Evolutionary conservation across 1,140 invertebrate genomes (phyloP).

Genomic region (Nylanderia fulva): DNA sequence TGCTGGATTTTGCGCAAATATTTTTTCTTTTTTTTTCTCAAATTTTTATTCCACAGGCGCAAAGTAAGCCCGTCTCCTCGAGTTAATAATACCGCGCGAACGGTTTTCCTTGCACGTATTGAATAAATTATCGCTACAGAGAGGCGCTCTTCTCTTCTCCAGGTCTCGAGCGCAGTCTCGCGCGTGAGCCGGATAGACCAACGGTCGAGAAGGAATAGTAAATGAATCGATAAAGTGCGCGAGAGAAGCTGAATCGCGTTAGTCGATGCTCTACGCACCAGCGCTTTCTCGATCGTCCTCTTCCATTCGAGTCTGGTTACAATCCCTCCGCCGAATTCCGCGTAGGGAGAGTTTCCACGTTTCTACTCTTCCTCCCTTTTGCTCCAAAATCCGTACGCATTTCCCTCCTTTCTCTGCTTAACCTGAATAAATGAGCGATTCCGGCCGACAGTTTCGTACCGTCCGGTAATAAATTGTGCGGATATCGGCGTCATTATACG

Average conservation of each 20-base stretch:
- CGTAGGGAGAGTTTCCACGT: conserved; percentile 53
- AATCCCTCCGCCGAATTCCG: conserved; percentile 46
- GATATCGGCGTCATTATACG: conserved; percentile 23
- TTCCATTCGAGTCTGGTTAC: conserved; percentile 37
- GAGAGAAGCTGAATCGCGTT: conserved; percentile 26
- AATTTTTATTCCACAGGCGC: not conserved
- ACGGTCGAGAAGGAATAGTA: conserved; percentile 35
- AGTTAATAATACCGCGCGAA: conserved; percentile 39
- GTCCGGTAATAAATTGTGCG: conserved; percentile 12
- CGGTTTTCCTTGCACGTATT: conserved; percentile 43
- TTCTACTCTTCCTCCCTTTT: not conserved
- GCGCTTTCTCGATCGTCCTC: conserved; percentile 57
- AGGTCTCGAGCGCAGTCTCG: conserved; percentile 1
- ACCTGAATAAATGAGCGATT: conserved; percentile 55
- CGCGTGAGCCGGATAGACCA: not conserved
- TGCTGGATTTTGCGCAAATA: not conserved
- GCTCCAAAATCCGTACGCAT: not conserved
- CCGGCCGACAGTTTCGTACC: not conserved
- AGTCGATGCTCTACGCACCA: conserved; percentile 47
- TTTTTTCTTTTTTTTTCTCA: not conserved
- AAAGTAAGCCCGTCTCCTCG: conserved; percentile 6
- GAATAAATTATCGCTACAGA: conserved; percentile 53
- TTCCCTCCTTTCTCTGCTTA: conserved; percentile 14
- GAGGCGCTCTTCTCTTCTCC: too few relatives aligned
- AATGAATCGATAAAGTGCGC: conserved; percentile 71